Conservation (phyloP, 2,888 invertebrate species). For the Drosophila kanekoi region DNA sequence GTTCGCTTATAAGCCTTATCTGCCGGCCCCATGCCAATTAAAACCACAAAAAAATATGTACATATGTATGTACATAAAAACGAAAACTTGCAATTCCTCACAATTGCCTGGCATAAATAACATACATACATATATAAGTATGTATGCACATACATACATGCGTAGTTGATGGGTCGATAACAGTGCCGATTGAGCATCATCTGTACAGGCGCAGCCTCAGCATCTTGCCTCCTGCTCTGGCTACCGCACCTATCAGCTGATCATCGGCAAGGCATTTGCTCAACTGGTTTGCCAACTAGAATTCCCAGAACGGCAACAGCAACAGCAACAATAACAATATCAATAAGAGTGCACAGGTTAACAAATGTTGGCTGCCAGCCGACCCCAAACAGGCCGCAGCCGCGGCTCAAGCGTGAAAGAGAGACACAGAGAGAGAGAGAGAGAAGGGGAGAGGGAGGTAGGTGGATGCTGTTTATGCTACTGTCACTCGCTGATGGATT, state of each 20-base stretch:
- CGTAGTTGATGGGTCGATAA: slow-evolving; percentile 15
- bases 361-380: slow-evolving; percentile 31
- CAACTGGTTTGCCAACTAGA: slow-evolving; percentile 17
- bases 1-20: slow-evolving; percentile 9
- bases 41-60: slow-evolving; percentile 1
- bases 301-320: slow-evolving; percentile 19
- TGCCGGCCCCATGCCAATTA: slow-evolving; percentile 9
- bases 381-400: slow-evolving; percentile 19
- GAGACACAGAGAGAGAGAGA: neutral
- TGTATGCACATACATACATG: slow-evolving; percentile 1
- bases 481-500: slow-evolving; percentile 62
- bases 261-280: slow-evolving; percentile 21
- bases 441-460: slow-evolving; percentile 5
- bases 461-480: slow-evolving; percentile 32
- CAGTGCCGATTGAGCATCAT: slow-evolving; percentile 11
- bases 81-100: slow-evolving; percentile 8
- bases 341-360: slow-evolving; percentile 55
- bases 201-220: slow-evolving; percentile 2
- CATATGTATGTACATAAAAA: neutral
- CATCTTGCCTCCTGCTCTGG: slow-evolving; percentile 1
- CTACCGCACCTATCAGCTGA: slow-evolving; percentile 24
- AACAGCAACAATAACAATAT: slow-evolving; percentile 22
- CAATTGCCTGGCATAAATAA: slow-evolving; percentile 1
- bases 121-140: neutral
- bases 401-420: neutral